phyloP scores from a whole-genome alignment of 1,140 invertebrate species.

The Drosophila lowei region DNA sequence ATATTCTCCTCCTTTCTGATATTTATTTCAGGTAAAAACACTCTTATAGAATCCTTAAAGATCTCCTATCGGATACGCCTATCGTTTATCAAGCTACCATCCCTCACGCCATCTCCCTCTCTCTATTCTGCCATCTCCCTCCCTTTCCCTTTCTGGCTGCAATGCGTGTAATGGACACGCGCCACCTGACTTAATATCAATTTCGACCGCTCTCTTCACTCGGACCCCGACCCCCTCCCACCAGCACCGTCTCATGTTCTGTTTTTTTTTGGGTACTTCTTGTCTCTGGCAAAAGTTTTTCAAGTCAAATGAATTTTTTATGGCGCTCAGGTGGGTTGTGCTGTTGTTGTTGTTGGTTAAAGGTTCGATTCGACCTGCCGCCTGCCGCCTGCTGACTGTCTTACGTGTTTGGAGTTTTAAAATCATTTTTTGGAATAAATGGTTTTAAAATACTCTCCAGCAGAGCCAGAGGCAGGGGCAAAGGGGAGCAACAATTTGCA shows the following conservation, averaged over 20 bases:
- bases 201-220: slow-evolving; percentile 33
- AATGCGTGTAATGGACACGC: slow-evolving; percentile 77
- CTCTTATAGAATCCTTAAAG: too few species aligned
- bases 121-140: not conserved
- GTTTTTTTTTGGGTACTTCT: slow-evolving; percentile 15
- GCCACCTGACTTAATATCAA: slow-evolving; percentile 80
- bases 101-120: slow-evolving; percentile 6
- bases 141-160: slow-evolving; percentile 59
- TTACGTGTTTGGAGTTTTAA: slow-evolving; percentile 51
- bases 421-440: slow-evolving; percentile 55
- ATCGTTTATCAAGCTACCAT: not conserved
- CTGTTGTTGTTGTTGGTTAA: slow-evolving; percentile 16
- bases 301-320: slow-evolving; percentile 81
- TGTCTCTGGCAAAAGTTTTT: slow-evolving; percentile 63
- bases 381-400: slow-evolving; percentile 8
- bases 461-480: slow-evolving; percentile 12
- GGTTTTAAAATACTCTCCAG: slow-evolving; percentile 70
- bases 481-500: slow-evolving; percentile 54
- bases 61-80: too few species aligned
- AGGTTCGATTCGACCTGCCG: slow-evolving; percentile 1
- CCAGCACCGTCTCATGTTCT: slow-evolving; percentile 11
- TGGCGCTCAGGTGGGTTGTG: slow-evolving; percentile 44
- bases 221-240: not conserved
- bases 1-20: too few species aligned
- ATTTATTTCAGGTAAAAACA: too few species aligned